Conservation (phyloP, 2,113 vertebrate genomes). For the Seriola dumerili region DNA sequence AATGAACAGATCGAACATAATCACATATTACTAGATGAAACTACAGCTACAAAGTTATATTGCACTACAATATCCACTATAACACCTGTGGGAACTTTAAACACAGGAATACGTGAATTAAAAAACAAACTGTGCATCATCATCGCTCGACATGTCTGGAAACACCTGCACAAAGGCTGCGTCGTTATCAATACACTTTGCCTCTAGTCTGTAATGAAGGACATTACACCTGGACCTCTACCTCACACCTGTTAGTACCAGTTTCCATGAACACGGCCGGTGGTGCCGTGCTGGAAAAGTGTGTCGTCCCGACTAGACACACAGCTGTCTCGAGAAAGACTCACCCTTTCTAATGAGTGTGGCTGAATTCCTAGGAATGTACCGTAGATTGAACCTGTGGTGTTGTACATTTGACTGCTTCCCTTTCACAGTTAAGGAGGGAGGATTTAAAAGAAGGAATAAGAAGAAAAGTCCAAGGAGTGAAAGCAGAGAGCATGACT, state of each 20-base stretch:
- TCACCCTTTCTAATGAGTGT: background rate
- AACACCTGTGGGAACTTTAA: background rate
- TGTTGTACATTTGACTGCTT: background rate
- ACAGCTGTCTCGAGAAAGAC: background rate
- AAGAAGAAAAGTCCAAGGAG: background rate
- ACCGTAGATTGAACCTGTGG: background rate
- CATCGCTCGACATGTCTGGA: background rate
- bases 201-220: background rate
- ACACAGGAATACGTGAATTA: background rate
- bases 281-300: background rate
- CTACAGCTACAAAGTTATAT: constrained; percentile 25
- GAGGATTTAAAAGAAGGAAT: constrained; percentile 53
- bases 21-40: background rate
- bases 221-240: background rate
- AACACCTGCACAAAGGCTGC: background rate
- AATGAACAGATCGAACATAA: background rate
- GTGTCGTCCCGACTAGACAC: background rate
- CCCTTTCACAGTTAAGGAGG: background rate
- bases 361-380: constrained; percentile 53
- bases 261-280: background rate
- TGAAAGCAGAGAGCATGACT: constrained; percentile 20
- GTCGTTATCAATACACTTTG: background rate
- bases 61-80: constrained; percentile 19
- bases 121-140: background rate
- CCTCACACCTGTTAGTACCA: background rate